A percentile compares a stretch with the other conserved stretches of the same genome.
These are phyloP conservation scores for Eleginops maclovinus DNA, from an alignment of 2,113 vertebrate genomes.

Conservation along the genomic window DNA sequence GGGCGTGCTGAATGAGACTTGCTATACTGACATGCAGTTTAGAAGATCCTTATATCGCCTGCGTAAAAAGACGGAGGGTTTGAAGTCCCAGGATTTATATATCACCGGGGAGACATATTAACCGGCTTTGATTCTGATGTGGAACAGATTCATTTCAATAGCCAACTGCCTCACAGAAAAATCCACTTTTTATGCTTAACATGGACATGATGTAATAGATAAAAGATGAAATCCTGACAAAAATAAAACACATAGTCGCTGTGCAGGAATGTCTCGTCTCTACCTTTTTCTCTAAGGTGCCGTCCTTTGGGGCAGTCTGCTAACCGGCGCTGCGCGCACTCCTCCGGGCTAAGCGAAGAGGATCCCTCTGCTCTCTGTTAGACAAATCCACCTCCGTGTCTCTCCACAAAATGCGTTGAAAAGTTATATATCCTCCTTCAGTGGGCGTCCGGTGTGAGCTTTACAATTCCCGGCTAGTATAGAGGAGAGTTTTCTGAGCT, in stretches of 20 bases:
- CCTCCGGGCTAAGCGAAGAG: constrained; percentile 42
- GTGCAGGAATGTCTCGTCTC: neutral
- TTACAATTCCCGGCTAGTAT: constrained; percentile 33
- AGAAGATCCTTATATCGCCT: neutral
- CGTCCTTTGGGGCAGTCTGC: constrained; percentile 59
- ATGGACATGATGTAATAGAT: neutral
- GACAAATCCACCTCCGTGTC: constrained; percentile 7
- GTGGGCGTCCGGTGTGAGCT: constrained; percentile 28
- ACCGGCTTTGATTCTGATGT: constrained; percentile 5
- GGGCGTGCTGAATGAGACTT: neutral
- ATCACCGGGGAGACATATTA: neutral
- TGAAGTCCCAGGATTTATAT: neutral
- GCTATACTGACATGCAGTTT: neutral
- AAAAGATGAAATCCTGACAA: neutral
- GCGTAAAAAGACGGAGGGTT: neutral
- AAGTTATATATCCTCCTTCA: constrained; percentile 74
- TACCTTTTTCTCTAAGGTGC: constrained; percentile 71
- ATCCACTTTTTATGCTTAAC: neutral
- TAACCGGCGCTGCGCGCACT: constrained; percentile 55
- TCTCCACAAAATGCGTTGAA: constrained; percentile 48
- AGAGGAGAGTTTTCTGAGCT: constrained; percentile 17
- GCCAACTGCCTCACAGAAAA: neutral
- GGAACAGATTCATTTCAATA: neutral
- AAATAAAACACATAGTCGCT: neutral
- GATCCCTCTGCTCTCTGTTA: constrained; percentile 55